These are phyloP conservation scores for Esox lucius DNA, from an alignment of 2,797 vertebrate genomes.

Conservation along the genomic window DNA sequence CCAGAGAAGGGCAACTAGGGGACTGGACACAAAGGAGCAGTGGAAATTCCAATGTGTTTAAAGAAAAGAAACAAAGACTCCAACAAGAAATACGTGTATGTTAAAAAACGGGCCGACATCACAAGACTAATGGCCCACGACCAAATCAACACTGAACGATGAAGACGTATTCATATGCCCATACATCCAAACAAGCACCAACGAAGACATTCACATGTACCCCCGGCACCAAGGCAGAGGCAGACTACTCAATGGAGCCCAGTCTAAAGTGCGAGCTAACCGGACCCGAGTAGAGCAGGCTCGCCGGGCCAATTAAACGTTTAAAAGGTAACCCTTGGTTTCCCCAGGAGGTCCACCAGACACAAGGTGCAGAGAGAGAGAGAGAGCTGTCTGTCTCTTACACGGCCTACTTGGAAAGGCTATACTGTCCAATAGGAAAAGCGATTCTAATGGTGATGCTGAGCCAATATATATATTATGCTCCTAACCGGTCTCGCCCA, in stretches of 20 bases:
- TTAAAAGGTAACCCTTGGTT: slow-evolving; percentile 19
- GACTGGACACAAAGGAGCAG: too few species aligned
- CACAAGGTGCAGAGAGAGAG: slow-evolving; percentile 8
- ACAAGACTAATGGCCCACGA: not conserved
- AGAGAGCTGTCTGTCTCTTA: slow-evolving; percentile 43
- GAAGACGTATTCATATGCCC: slow-evolving; percentile 6
- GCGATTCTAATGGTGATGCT: slow-evolving; percentile 25
- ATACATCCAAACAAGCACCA: not conserved
- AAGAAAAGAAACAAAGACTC: too few species aligned
- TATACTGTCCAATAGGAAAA: slow-evolving; percentile 41
- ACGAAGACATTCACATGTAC: not conserved
- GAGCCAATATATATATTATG: slow-evolving; percentile 40
- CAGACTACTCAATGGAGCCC: not conserved
- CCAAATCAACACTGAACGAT: slow-evolving; percentile 16
- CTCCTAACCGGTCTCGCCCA: slow-evolving; percentile 33
- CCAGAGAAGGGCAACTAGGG: not conserved
- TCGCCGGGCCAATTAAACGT: slow-evolving; percentile 9
- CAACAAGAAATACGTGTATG: too few species aligned
- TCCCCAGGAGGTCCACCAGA: slow-evolving; percentile 24
- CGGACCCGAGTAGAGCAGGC: not conserved
- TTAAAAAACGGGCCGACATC: not conserved
- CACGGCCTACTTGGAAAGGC: slow-evolving; percentile 46
- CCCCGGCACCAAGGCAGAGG: too few species aligned
- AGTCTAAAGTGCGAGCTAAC: not conserved
- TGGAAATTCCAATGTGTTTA: too few species aligned